Percentiles rank a stretch among this genome's conserved stretches.
Evolutionary conservation across 2,888 invertebrate genomes (phyloP).

Genomic region (Xestia rhomboidea): DNA sequence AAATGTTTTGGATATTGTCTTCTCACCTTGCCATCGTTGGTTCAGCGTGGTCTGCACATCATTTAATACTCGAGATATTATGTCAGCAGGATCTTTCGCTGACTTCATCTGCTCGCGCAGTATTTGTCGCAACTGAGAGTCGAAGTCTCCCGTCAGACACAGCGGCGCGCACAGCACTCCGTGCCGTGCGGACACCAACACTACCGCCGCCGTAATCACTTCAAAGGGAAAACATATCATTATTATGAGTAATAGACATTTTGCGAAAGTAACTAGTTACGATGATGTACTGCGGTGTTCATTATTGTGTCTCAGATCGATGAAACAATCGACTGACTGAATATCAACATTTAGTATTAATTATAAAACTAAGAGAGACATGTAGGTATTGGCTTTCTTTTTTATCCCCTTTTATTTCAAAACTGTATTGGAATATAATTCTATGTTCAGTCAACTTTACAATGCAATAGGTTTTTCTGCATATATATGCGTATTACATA

Average conservation of each 20-base stretch:
- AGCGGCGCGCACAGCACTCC: not conserved
- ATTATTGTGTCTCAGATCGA: not conserved
- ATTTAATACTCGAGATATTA: not conserved
- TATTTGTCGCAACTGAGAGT: conserved; percentile 27
- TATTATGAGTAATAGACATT: not conserved
- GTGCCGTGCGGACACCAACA: not conserved
- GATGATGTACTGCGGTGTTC: not conserved
- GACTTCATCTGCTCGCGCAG: not conserved
- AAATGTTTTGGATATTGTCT: not conserved
- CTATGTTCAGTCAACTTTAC: too few species aligned
- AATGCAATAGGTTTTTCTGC: too few species aligned
- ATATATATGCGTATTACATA: too few species aligned
- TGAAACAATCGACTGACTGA: not conserved
- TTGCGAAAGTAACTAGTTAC: not conserved
- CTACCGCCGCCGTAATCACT: conserved; percentile 8
- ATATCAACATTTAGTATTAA: not conserved
- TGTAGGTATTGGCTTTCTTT: not conserved
- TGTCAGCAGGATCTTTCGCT: not conserved
- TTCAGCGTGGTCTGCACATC: conserved; percentile 23
- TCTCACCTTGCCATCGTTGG: conserved; percentile 26
- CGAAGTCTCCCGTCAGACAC: conserved; percentile 33
- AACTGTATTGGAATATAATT: not conserved
- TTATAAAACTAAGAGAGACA: not conserved
- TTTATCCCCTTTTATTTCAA: not conserved
- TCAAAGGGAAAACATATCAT: not conserved